phyloP scores from a whole-genome alignment of 2,888 invertebrate species.

The Nemotelus nigrinus region DNA sequence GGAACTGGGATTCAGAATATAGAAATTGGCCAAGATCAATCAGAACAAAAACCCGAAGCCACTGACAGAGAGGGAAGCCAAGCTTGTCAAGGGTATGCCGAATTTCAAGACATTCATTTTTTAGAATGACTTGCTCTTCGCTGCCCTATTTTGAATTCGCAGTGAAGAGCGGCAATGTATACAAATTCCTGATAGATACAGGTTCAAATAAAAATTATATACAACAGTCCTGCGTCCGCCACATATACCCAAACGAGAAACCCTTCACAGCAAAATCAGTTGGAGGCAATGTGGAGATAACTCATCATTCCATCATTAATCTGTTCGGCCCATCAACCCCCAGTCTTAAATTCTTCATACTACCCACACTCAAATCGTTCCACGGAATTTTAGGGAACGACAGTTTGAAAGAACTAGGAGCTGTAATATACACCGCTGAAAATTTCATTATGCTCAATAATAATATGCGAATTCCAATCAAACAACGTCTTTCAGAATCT shows the following conservation, averaged over 20 bases:
- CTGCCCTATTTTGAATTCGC: conserved; percentile 50
- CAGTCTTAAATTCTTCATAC: conserved; percentile 47
- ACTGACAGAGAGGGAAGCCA: neutral
- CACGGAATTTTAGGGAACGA: conserved; percentile 48
- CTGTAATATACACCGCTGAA: conserved; percentile 39
- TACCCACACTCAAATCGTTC: conserved; percentile 42
- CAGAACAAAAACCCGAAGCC: neutral
- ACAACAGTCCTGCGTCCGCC: conserved; percentile 44
- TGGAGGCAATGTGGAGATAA: conserved; percentile 48
- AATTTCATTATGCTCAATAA: conserved; percentile 42
- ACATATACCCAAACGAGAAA: conserved; percentile 46
- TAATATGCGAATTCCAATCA: conserved; percentile 30
- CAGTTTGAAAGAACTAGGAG: conserved; percentile 40
- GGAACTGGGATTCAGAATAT: neutral
- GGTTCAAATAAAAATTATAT: conserved; percentile 52
- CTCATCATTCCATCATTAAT: conserved; percentile 45
- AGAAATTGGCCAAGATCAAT: no score
- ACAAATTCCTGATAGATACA: conserved; percentile 52
- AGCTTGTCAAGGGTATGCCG: neutral
- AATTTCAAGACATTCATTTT: conserved; percentile 49
- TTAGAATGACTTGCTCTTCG: conserved; percentile 51
- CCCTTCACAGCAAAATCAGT: conserved; percentile 25
- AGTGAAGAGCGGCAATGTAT: conserved; percentile 48
- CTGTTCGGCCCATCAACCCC: conserved; percentile 31
- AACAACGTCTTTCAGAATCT: conserved; percentile 30